Evolutionary conservation across 2,888 invertebrate species (phyloP).

Genomic region (Microchrysa polita): DNA sequence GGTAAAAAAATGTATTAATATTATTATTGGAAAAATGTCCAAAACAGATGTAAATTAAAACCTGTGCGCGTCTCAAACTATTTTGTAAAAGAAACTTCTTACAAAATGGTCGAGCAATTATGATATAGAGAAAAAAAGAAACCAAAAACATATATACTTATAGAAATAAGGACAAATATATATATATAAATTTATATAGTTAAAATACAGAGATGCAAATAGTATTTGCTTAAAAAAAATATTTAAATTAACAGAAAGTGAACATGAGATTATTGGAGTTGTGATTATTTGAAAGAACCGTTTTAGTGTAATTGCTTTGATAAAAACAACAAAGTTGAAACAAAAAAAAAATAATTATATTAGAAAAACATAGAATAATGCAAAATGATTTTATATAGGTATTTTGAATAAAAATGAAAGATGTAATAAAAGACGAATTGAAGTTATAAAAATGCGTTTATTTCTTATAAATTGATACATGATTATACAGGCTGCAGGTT

Average conservation of each 20-base stretch:
- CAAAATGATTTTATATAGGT: constrained; percentile 37
- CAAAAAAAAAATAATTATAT: not conserved
- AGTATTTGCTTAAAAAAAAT: not conserved
- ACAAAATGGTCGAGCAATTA: too few relatives aligned
- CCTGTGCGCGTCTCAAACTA: too few relatives aligned
- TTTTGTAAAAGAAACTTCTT: too few relatives aligned
- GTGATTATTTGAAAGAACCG: constrained; percentile 4
- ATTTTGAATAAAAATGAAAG: constrained; percentile 37
- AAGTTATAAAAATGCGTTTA: constrained; percentile 22
- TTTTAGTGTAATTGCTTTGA: constrained; percentile 9
- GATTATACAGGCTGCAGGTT: too few relatives aligned
- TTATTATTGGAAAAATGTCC: too few relatives aligned
- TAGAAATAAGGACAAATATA: constrained; percentile 8
- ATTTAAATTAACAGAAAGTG: constrained; percentile 1
- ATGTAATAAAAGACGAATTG: constrained; percentile 26
- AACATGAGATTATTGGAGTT: constrained; percentile 17
- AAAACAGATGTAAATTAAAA: too few relatives aligned
- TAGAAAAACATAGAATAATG: constrained; percentile 3
- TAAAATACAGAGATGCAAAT: not conserved
- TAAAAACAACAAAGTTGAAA: constrained; percentile 17
- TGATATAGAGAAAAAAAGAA: too few relatives aligned
- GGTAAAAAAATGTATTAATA: too few relatives aligned
- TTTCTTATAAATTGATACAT: too few relatives aligned
- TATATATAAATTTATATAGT: not conserved
- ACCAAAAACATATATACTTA: not conserved